phyloP scores from a whole-genome alignment of 2,888 invertebrate genomes.

The Aradus depressus region DNA sequence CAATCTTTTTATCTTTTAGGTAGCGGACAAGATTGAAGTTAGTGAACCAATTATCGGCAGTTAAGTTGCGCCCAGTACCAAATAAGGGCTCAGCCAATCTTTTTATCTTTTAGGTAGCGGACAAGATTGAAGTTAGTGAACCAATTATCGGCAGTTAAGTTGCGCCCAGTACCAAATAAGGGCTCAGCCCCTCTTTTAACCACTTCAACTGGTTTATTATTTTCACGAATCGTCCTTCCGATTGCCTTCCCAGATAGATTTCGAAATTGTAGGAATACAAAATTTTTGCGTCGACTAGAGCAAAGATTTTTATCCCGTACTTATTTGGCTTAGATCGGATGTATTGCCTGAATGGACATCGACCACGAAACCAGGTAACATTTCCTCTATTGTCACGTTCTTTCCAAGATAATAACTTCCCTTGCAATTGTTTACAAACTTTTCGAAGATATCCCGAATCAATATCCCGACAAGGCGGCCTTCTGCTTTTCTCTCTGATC shows the following conservation, averaged over 20 bases:
- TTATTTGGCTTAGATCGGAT: constrained; percentile 33
- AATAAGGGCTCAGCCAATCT: too few species aligned
- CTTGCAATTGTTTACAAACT: constrained; percentile 33
- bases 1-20: too few species aligned
- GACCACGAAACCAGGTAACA: constrained; percentile 31
- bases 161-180: constrained; percentile 24
- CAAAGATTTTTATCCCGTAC: constrained; percentile 34
- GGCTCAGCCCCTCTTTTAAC: constrained; percentile 24
- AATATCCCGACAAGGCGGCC: constrained; percentile 31
- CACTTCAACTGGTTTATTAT: constrained; percentile 22
- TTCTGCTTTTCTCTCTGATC: constrained; percentile 28
- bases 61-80: too few species aligned
- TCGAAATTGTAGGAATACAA: constrained; percentile 27
- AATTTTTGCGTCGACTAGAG: constrained; percentile 22
- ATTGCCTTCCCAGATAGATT: constrained; percentile 26
- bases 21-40: too few species aligned
- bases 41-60: too few species aligned
- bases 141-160: constrained; percentile 32
- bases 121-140: constrained; percentile 23
- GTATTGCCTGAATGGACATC: constrained; percentile 31
- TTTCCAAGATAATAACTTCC: constrained; percentile 26
- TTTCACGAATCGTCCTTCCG: constrained; percentile 21
- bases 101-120: too few species aligned
- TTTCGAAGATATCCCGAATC: constrained; percentile 32
- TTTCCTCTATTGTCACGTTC: constrained; percentile 32